phyloP scores from a whole-genome alignment of 2,113 vertebrate genomes.

The Sorex fumeus region DNA sequence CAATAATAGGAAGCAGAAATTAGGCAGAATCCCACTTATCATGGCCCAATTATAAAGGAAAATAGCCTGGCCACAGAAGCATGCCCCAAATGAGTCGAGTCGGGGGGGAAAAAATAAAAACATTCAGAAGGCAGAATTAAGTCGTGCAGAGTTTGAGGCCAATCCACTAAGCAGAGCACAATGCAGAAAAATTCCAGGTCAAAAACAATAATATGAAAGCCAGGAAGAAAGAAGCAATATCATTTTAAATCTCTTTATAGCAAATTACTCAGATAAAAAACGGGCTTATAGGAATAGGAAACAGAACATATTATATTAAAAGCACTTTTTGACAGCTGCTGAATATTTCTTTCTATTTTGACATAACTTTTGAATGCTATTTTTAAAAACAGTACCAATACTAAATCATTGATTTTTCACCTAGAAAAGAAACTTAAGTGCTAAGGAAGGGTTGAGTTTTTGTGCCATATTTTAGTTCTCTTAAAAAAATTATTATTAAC shows the following conservation, averaged over 20 bases:
- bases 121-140: slow-evolving; percentile 10
- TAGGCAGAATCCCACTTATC: background rate
- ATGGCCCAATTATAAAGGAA: background rate
- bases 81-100: slow-evolving; percentile 16
- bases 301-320: slow-evolving; percentile 10
- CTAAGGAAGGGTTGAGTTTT: slow-evolving; percentile 53
- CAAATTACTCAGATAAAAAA: slow-evolving; percentile 12
- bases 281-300: background rate
- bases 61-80: slow-evolving; percentile 22
- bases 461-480: slow-evolving; percentile 51
- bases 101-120: slow-evolving; percentile 34
- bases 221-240: background rate
- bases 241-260: background rate
- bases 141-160: slow-evolving; percentile 9
- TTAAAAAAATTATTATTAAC: background rate
- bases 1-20: slow-evolving; percentile 28
- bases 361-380: slow-evolving; percentile 26
- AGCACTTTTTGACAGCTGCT: slow-evolving; percentile 8
- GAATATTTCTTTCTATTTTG: slow-evolving; percentile 63
- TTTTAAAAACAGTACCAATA: slow-evolving; percentile 54
- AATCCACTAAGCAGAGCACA: slow-evolving; percentile 36
- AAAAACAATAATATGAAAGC: background rate
- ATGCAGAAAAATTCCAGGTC: slow-evolving; percentile 3
- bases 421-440: slow-evolving; percentile 54
- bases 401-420: slow-evolving; percentile 19